Evolutionary conservation across 2,888 invertebrate species (phyloP).

Genomic region (Dorcus hopei): DNA sequence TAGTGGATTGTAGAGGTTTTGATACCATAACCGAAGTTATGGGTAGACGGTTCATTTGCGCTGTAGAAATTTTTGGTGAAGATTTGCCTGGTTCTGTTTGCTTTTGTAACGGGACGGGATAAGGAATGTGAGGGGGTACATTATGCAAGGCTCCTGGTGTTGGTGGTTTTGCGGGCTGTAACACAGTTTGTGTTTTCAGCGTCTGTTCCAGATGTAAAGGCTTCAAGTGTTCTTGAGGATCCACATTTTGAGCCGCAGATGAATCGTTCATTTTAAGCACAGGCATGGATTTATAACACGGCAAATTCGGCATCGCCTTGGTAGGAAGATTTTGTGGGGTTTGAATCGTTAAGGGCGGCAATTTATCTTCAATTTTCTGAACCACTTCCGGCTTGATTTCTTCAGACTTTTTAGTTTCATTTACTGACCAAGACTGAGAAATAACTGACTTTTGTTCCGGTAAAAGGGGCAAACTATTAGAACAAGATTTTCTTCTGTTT

Average conservation of each 20-base stretch:
- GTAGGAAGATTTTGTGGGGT: conserved; percentile 4
- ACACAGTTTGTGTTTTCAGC: neutral
- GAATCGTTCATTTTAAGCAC: conserved; percentile 11
- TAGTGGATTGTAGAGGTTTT: conserved; percentile 56
- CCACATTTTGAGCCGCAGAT: neutral
- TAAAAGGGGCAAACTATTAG: conserved; percentile 1
- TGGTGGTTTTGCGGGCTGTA: neutral
- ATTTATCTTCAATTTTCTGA: neutral
- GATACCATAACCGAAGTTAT: conserved; percentile 59
- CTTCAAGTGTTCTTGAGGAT: neutral
- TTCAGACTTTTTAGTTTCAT: conserved; percentile 6
- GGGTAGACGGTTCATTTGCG: conserved; percentile 47
- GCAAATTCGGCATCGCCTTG: conserved; percentile 5
- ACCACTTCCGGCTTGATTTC: neutral
- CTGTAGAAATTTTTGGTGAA: conserved; percentile 6
- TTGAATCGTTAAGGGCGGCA: conserved; percentile 4
- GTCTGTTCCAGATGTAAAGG: neutral
- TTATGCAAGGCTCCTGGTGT: conserved; percentile 3
- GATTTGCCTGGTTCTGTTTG: neutral
- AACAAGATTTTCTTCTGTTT: conserved; percentile 5
- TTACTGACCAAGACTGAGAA: conserved; percentile 17
- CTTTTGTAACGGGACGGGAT: conserved; percentile 11
- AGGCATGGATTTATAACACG: conserved; percentile 11
- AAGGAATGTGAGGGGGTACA: conserved; percentile 13
- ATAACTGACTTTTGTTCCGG: conserved; percentile 17